phyloP scores from a whole-genome alignment of 2,888 invertebrate genomes.

The Microdon myrmicae region DNA sequence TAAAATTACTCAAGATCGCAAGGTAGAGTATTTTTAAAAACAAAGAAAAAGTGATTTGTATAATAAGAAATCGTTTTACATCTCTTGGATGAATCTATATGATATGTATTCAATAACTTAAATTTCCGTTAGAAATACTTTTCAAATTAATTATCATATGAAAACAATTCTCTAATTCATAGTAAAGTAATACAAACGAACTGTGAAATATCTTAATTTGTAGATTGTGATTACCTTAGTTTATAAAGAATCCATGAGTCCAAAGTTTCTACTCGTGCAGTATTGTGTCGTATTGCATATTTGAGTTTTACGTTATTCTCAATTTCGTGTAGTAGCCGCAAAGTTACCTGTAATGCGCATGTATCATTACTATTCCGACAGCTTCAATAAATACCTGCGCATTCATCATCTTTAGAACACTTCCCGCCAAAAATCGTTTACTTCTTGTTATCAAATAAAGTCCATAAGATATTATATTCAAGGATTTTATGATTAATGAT shows the following conservation, averaged over 20 bases:
- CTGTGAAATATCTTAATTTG: not conserved
- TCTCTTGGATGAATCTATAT: not conserved
- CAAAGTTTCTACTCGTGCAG: constrained; percentile 85
- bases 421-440: constrained; percentile 84
- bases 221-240: constrained; percentile 68
- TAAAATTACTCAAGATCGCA: too few species aligned
- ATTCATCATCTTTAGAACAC: constrained; percentile 85
- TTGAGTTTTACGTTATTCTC: constrained; percentile 77
- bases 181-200: too few species aligned
- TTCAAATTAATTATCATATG: too few species aligned
- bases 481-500: constrained; percentile 76
- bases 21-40: too few species aligned
- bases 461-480: constrained; percentile 67
- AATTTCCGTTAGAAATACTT: too few species aligned
- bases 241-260: constrained; percentile 95
- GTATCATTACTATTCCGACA: constrained; percentile 5
- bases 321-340: constrained; percentile 82
- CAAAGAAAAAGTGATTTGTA: not conserved
- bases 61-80: too few species aligned
- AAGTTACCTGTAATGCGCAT: constrained; percentile 73
- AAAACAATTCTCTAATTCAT: too few species aligned
- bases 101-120: not conserved
- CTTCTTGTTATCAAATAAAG: constrained; percentile 82
- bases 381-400: constrained; percentile 73
- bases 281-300: constrained; percentile 72